phyloP scores from a whole-genome alignment of 1,140 invertebrate genomes.

The Dreissena polymorpha region DNA sequence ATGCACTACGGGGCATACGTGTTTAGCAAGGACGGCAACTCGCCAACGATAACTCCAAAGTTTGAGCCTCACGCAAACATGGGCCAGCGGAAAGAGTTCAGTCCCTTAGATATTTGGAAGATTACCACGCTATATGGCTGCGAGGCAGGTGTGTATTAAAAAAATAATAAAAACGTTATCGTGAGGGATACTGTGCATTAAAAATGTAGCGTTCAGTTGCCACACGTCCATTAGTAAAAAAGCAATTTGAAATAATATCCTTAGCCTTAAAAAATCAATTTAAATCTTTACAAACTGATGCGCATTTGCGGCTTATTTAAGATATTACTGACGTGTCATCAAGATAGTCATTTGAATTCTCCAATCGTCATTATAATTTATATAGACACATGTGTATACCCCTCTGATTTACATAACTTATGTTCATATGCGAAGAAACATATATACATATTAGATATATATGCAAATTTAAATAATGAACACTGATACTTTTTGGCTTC shows the following conservation, averaged over 20 bases:
- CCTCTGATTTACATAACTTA: too few relatives aligned
- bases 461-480: too few relatives aligned
- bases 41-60: conserved; percentile 75
- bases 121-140: conserved; percentile 69
- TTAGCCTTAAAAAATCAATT: too few relatives aligned
- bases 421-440: too few relatives aligned
- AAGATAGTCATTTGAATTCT: too few relatives aligned
- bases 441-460: too few relatives aligned
- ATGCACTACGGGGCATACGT: conserved; percentile 80
- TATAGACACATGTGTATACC: too few relatives aligned
- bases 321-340: too few relatives aligned
- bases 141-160: conserved; percentile 8
- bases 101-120: conserved; percentile 66
- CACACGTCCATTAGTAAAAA: background rate
- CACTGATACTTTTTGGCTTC: too few relatives aligned
- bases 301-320: too few relatives aligned
- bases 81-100: conserved; percentile 67
- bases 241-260: background rate
- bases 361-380: too few relatives aligned
- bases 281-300: too few relatives aligned
- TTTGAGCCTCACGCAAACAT: conserved; percentile 61
- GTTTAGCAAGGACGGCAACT: conserved; percentile 72
- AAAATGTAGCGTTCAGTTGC: background rate
- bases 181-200: background rate
- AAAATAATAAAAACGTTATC: background rate